Evolutionary conservation across 2,888 invertebrate genomes (phyloP), one percentile per base, ranked within the genome.

Genomic region (Leptodirus hochenwartii): DNA sequence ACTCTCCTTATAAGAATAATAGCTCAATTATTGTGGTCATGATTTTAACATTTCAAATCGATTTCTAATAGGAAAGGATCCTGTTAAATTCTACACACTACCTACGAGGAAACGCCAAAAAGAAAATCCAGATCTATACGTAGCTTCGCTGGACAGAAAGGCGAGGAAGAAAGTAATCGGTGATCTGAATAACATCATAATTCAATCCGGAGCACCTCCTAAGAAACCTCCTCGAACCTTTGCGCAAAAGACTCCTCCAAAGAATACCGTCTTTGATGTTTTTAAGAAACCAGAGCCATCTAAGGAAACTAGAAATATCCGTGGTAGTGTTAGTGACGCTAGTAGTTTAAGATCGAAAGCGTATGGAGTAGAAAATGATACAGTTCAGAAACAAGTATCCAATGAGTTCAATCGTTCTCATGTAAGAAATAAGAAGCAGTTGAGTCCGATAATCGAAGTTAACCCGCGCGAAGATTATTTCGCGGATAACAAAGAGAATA

Each of bases 371-470:
- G 9, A 5, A 23, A 14, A 6, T 12, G 16, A 9, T 13, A 17
- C 14, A 11, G 11, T 14, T 9, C 22, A 11, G 25, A 16, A 12
- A 27, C 15, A 25, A 29, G 14, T n/a, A n/a, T n/a, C n/a, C n/a
- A n/a, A n/a, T n/a, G n/a, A n/a, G n/a, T n/a, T n/a, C n/a, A n/a
- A n/a, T n/a, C n/a, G n/a, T n/a, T n/a, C n/a, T n/a, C n/a, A n/a
- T n/a, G n/a, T n/a, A n/a, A n/a, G n/a, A n/a, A n/a, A 29, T 15
- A 74, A 75, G 45, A 61, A 69, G 33, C 80, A 77, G 45, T 49
- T 82, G 12, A 78, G 79, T 5, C 81, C 81, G 1, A 81, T 82
- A 29, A 79, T 80, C 38, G 81, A 81, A 54, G 70, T 71, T 37
- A 66, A 73, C 8, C 76, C 70, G 10, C 61, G 71, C 38, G 75